phyloP scores from a whole-genome alignment of 2,797 vertebrate genomes.

The Botia kubotai region DNA sequence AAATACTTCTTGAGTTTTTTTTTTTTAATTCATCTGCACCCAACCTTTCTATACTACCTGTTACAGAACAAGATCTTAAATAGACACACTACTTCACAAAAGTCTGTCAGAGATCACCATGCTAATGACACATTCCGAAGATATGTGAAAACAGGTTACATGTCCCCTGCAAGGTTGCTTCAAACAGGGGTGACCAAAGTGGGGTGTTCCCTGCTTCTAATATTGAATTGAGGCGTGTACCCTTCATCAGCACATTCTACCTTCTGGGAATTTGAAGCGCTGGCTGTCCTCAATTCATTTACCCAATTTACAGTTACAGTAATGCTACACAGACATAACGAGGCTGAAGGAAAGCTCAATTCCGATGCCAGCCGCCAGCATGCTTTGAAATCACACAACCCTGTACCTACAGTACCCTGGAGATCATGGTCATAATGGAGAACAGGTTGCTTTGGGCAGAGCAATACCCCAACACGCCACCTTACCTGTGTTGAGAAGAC shows the following conservation, averaged over 20 bases:
- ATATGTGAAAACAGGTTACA: neutral
- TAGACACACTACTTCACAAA: slow-evolving; percentile 49
- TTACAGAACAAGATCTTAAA: slow-evolving; percentile 51
- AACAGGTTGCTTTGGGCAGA: slow-evolving; percentile 35
- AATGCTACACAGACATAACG: slow-evolving; percentile 57
- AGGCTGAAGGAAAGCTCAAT: slow-evolving; percentile 45
- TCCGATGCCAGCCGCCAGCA: slow-evolving; percentile 23
- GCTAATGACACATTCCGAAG: slow-evolving; percentile 31
- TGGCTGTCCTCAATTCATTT: slow-evolving; percentile 27
- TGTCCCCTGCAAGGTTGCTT: slow-evolving; percentile 3
- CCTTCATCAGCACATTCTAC: slow-evolving; percentile 35
- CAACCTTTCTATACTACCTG: neutral
- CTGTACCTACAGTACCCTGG: slow-evolving; percentile 33
- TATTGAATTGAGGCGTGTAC: slow-evolving; percentile 19
- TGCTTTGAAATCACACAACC: neutral
- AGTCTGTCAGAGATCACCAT: slow-evolving; percentile 27
- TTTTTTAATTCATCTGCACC: slow-evolving; percentile 3
- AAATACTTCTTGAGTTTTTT: slow-evolving; percentile 44
- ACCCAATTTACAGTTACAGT: slow-evolving; percentile 51
- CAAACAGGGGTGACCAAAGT: neutral
- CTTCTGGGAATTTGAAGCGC: slow-evolving; percentile 23
- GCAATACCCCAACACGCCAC: neutral
- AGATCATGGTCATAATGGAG: slow-evolving; percentile 27
- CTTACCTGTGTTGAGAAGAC: slow-evolving; percentile 29
- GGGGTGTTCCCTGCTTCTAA: neutral